These are phyloP conservation scores for Eulemur rufifrons DNA, from an alignment of 2,113 vertebrate genomes.

Conservation along the genomic window DNA sequence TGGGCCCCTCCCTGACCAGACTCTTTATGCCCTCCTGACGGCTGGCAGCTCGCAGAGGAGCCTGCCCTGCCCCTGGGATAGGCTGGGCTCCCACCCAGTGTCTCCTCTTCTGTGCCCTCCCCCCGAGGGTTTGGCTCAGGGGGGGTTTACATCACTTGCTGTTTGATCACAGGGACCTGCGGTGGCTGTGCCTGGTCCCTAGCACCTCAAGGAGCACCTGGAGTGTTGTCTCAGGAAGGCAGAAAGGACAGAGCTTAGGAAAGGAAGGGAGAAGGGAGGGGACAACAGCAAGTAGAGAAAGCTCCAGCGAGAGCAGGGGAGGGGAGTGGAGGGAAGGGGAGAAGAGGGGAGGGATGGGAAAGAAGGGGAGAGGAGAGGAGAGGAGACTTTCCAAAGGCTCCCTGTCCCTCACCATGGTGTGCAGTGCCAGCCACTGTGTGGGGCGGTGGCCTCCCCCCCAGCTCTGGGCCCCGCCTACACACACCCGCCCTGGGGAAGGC, in stretches of 20 bases:
- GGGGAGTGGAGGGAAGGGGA: accelerated
- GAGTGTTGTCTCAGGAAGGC: no score
- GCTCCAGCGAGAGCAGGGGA: not conserved
- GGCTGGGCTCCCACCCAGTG: not conserved
- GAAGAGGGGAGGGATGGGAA: accelerated
- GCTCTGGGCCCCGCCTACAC: no score
- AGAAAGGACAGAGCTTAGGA: not conserved
- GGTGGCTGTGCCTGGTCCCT: not conserved
- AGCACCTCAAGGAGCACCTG: accelerated
- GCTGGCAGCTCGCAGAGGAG: not conserved
- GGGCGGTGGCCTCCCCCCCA: not conserved
- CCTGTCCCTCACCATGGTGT: not conserved
- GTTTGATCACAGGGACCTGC: not conserved
- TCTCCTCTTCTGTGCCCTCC: not conserved
- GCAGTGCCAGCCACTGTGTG: not conserved
- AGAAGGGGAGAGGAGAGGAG: no score
- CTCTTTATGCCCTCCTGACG: not conserved
- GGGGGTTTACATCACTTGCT: not conserved
- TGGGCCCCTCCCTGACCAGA: not conserved
- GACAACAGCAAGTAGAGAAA: no score
- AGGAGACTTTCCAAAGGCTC: not conserved
- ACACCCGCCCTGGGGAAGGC: not conserved
- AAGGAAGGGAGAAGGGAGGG: not conserved
- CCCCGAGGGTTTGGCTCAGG: not conserved
- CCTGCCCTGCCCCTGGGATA: not conserved